phyloP scores from a whole-genome alignment of 1,140 invertebrate genomes.

The Oncopodura yosiiana region DNA sequence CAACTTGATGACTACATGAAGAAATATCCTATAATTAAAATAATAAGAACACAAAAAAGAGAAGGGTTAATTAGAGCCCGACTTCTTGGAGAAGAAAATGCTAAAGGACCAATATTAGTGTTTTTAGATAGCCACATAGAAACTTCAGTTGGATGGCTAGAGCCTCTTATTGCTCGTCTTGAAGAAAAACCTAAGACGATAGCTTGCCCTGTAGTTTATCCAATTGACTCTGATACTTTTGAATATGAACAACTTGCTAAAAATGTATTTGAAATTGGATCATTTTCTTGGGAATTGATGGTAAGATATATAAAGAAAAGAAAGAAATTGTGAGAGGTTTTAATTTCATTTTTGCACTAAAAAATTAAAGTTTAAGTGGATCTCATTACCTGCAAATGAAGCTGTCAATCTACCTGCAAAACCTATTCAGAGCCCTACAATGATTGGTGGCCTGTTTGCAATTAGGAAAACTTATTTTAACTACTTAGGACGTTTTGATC shows the following conservation, averaged over 20 bases:
- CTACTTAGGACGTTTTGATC: constrained; percentile 52
- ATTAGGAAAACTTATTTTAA: constrained; percentile 50
- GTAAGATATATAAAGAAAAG: too few species aligned
- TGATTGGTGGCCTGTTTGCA: constrained; percentile 53
- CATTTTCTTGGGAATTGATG: constrained; percentile 51
- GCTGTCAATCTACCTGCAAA: too few species aligned
- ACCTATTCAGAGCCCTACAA: too few species aligned
- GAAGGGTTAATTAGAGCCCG: not conserved
- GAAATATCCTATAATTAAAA: not conserved
- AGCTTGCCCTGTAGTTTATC: constrained; percentile 43
- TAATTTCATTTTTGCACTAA: too few species aligned
- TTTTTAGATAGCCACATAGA: constrained; percentile 9
- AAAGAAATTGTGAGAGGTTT: too few species aligned
- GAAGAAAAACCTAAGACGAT: constrained; percentile 41
- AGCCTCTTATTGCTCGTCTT: constrained; percentile 49
- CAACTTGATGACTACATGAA: constrained; percentile 8
- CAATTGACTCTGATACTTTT: constrained; percentile 43
- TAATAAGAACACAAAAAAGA: not conserved
- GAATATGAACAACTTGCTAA: constrained; percentile 39
- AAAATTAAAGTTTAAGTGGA: too few species aligned
- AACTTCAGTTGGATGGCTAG: constrained; percentile 44
- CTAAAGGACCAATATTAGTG: not conserved
- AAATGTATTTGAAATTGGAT: constrained; percentile 42
- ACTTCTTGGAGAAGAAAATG: not conserved
- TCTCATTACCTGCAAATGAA: too few species aligned